Evolutionary conservation across 2,888 invertebrate genomes (phyloP), one percentile per base, ranked within the genome.

Genomic region (Icerya purchasi): DNA sequence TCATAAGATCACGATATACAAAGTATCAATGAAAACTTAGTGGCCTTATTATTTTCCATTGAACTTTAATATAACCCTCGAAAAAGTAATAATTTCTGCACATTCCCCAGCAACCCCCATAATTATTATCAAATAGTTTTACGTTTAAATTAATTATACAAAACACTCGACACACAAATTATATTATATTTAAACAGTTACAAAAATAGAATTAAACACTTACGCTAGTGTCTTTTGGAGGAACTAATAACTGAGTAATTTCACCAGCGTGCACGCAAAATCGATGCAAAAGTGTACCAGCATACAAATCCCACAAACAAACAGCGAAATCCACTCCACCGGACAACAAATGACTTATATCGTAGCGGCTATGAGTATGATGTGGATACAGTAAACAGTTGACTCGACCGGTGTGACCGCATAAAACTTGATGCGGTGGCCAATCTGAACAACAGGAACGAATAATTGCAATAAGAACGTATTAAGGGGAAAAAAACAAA

Each of bases 261-360:
- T 96, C 94, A 0, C 97, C 98, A 1, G 96, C 97, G 71, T 98
- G 97, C 0, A 96, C 94, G 68, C 93, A 93, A 75, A 97, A 98
- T 2, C 93, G 80, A 70, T 97, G 92, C 59, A 98, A 74, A 50
- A 94, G 73, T 1, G 82, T 81, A 2, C 94, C 93, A 36, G 85
- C 84, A 69, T 87, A 88, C 65, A 97, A 75, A 70, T 97, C 94
- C 96, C 96, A 97, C 0, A 97, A 76, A 66, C 91, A 92, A 2
- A 94, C 93, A 0, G 94, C 92, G 74, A 98, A 98, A 73, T 98
- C 98, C 14, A 93, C 89, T 0, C 96, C 94, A 1, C 98, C 98
- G 0, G 93, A 94, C 0, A 97, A 82, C n/a, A 93, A 74, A 70
- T 89, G 85, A 0, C 85, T 77, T 64, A 84, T 83, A 70, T 92